Conservation (phyloP, 2,888 invertebrate species). For the Nebria salina region DNA sequence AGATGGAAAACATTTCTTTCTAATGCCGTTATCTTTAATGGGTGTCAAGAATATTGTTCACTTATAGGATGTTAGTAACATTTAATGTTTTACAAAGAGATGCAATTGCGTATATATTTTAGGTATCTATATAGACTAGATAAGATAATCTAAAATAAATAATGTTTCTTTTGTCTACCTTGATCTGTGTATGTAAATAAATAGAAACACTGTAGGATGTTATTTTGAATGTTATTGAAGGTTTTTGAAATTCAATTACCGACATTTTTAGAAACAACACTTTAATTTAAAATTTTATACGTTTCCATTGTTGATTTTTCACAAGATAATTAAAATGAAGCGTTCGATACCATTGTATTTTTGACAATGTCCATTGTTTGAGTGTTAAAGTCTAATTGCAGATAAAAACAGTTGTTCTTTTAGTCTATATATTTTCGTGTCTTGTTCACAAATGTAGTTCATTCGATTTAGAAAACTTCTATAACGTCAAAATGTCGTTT, state of each 20-base stretch:
- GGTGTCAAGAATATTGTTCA: not conserved
- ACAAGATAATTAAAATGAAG: not conserved
- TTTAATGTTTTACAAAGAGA: not conserved
- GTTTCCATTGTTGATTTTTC: not conserved
- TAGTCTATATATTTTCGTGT: not conserved
- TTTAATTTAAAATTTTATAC: too few relatives aligned
- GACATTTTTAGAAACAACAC: too few relatives aligned
- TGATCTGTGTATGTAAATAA: too few relatives aligned
- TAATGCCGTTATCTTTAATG: not conserved
- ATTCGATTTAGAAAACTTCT: too few relatives aligned
- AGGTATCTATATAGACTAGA: too few relatives aligned
- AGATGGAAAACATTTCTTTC: not conserved
- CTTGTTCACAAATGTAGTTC: not conserved
- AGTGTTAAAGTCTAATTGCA: not conserved
- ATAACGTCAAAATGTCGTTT: not conserved
- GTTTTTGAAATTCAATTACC: too few relatives aligned
- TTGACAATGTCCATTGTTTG: not conserved
- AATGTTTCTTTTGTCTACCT: too few relatives aligned
- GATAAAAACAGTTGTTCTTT: not conserved
- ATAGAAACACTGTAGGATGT: too few relatives aligned
- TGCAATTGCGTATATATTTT: not conserved
- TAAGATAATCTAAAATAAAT: too few relatives aligned
- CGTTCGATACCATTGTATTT: not conserved
- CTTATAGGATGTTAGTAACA: not conserved
- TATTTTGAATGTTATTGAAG: too few relatives aligned